phyloP scores from a whole-genome alignment of 2,113 vertebrate species.

The Leuciscus idus region DNA sequence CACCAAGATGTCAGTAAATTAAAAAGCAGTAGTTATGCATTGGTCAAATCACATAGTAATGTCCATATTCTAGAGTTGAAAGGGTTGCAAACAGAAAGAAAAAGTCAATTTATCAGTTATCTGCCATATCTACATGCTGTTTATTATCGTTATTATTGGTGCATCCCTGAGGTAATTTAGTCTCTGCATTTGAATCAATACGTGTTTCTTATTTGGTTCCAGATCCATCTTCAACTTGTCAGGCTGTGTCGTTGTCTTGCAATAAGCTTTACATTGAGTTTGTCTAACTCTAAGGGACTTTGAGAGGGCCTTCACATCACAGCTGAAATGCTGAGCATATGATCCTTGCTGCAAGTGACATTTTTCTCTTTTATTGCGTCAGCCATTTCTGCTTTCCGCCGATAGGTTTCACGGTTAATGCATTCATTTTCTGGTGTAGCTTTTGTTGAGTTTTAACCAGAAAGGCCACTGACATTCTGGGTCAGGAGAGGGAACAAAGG shows the following conservation, averaged over 20 bases:
- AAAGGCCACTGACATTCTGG: constrained; percentile 9
- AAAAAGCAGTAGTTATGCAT: not conserved
- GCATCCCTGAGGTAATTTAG: not conserved
- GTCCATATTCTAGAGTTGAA: not conserved
- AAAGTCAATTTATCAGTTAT: not conserved
- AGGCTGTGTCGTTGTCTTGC: not conserved
- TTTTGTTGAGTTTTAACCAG: constrained; percentile 31
- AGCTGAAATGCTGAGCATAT: constrained; percentile 66
- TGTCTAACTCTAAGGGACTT: constrained; percentile 63
- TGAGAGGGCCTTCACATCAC: constrained; percentile 66
- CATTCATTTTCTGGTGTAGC: constrained; percentile 43
- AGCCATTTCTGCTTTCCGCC: constrained; percentile 49
- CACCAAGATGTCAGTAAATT: not conserved
- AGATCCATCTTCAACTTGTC: constrained; percentile 12
- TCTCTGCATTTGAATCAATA: constrained; percentile 22
- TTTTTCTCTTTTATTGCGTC: constrained; percentile 58
- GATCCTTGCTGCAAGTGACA: constrained; percentile 53
- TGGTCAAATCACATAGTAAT: not conserved
- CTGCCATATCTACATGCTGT: not conserved
- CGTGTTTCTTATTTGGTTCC: not conserved
- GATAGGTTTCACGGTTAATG: constrained; percentile 45
- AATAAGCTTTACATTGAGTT: constrained; percentile 49
- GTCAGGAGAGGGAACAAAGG: not conserved
- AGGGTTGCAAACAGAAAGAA: not conserved
- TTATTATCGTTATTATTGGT: not conserved